Conservation (phyloP, 2,113 vertebrate species). For the Python bivittatus region DNA sequence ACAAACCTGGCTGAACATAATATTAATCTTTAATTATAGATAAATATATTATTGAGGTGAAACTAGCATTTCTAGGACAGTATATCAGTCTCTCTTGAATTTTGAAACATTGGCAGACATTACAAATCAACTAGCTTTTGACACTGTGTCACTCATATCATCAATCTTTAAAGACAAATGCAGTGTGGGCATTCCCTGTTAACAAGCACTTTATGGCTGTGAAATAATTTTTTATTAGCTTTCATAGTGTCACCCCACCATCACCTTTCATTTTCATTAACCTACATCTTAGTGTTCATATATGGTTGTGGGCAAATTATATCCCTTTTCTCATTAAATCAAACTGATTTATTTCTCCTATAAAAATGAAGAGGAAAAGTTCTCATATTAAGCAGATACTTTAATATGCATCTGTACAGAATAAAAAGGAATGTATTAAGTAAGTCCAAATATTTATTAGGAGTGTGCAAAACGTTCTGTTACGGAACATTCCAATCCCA, state of each 20-base stretch:
- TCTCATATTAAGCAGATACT: constrained; percentile 63
- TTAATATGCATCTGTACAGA: constrained; percentile 60
- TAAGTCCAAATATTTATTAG: constrained; percentile 63
- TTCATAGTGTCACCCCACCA: constrained; percentile 36
- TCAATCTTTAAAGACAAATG: background rate
- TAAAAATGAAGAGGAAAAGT: constrained; percentile 63
- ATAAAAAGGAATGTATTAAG: constrained; percentile 62
- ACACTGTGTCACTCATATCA: background rate
- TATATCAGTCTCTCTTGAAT: background rate
- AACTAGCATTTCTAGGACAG: background rate
- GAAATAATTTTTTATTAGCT: constrained; percentile 61
- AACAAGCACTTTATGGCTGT: constrained; percentile 51
- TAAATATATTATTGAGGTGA: background rate
- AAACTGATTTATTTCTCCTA: constrained; percentile 66
- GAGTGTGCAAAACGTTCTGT: background rate
- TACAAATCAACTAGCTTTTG: background rate
- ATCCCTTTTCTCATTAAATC: constrained; percentile 65
- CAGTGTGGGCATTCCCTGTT: constrained; percentile 11
- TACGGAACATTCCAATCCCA: background rate
- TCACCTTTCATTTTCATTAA: constrained; percentile 60
- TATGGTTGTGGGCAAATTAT: constrained; percentile 59
- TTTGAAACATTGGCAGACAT: background rate
- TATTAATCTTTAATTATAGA: background rate
- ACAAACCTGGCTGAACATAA: background rate
- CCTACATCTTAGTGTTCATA: constrained; percentile 53